A percentile compares a stretch with the other conserved stretches of the same genome.
These are phyloP conservation scores for Octomys mimax DNA, from an alignment of 2,797 vertebrate species.

Conservation along the genomic window DNA sequence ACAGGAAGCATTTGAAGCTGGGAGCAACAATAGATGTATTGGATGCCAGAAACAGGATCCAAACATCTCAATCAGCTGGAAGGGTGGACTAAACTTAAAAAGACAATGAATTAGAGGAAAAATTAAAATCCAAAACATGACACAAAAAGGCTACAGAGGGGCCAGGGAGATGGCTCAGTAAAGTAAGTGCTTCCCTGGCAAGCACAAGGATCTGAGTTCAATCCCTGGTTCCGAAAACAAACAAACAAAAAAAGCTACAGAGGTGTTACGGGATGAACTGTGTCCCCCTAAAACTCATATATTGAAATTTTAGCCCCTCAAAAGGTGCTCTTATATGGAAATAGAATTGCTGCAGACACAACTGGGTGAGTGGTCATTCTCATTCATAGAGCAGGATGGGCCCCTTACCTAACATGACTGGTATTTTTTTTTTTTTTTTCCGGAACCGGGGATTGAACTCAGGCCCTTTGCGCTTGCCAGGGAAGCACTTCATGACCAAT, in stretches of 20 bases:
- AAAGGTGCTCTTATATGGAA: constrained; percentile 18
- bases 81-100: constrained; percentile 1
- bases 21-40: not conserved
- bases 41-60: constrained; percentile 32
- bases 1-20: not conserved
- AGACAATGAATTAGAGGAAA: constrained; percentile 11
- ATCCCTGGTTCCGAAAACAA: too few species aligned
- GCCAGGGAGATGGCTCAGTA: too few species aligned
- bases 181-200: too few species aligned
- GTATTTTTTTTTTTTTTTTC: not conserved
- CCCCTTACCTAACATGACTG: not conserved
- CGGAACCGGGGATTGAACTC: too few species aligned
- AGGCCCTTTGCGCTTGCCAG: too few species aligned
- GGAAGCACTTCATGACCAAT: not conserved
- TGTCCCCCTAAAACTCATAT: not conserved
- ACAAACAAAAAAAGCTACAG: not conserved
- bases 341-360: not conserved
- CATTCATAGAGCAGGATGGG: not conserved
- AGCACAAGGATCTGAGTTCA: too few species aligned
- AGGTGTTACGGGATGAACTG: not conserved
- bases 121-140: not conserved
- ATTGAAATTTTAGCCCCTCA: not conserved
- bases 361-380: not conserved
- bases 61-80: constrained; percentile 10
- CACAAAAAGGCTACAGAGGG: not conserved